Evolutionary conservation across 2,113 vertebrate genomes (phyloP), one percentile per base, ranked within the genome.

Genomic region (Pteropus alecto): DNA sequence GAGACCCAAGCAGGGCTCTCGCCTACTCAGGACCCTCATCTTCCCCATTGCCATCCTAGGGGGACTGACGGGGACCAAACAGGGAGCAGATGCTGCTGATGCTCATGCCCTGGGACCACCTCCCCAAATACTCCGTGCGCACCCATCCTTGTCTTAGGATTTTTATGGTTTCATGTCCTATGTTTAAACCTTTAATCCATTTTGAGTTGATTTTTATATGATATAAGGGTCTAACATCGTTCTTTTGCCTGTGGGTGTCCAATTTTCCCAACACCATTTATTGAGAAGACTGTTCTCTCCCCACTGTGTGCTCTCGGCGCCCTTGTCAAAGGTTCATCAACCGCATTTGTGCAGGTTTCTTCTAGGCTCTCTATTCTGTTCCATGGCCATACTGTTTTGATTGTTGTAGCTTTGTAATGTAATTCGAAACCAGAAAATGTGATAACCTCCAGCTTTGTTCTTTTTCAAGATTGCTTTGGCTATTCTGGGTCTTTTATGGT

Each of bases 21-120:
- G 10, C 35, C 26, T 41, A 0, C 38, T 38, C 2, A 28, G 89
- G 35, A 5, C 18, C 28, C 71, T 4, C 0, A 1, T 13, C 48
- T 30, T 68, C 43, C 15, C 7, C 38, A 13, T 9, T 1, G 1
- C 28, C 56, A n/a, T 5, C 74, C 46, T 30, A 6, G 4, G 2
- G 26, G 79, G 87, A 13, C 54, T 2, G 26, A 3, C 28, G 58
- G 38, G 81, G 16, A 15, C 38, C 1, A 0, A 14, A n/a, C 21
- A 48, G n/a, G 46, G 9, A 11, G 26, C 13, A 56, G 76, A 3
- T 1, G 6, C 38, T 18, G 1, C 30, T 13, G 3, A 8, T 13
- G 18, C 24, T 13, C 26, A 0, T 7, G 28, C 48, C 58, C 58
- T 60, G 46, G 11, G 46, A 46, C 46, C 28, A 41, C 28, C n/a